phyloP scores from a whole-genome alignment of 2,113 vertebrate genomes.

The Aythya baeri region DNA sequence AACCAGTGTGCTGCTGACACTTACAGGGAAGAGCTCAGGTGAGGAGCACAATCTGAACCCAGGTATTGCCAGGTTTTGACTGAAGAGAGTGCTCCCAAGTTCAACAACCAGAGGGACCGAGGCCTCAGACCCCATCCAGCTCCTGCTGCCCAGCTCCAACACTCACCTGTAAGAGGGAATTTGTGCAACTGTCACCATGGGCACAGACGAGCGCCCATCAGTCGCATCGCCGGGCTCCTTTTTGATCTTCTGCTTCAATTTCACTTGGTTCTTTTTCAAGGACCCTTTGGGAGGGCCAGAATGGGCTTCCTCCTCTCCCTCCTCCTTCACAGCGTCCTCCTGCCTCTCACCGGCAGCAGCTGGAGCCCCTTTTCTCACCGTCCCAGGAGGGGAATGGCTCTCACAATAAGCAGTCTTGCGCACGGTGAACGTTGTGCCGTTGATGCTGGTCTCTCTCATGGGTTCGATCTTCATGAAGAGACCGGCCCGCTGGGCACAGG shows the following conservation, averaged over 20 bases:
- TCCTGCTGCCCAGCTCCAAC: background rate
- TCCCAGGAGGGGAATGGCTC: slow-evolving; percentile 85
- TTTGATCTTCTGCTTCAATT: slow-evolving; percentile 89
- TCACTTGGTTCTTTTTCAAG: slow-evolving; percentile 80
- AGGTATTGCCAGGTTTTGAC: background rate
- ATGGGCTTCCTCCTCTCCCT: slow-evolving; percentile 69
- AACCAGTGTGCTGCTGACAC: background rate
- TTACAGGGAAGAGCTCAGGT: background rate
- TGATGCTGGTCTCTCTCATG: slow-evolving; percentile 91
- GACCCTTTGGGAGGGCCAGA: slow-evolving; percentile 50
- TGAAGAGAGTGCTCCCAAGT: background rate
- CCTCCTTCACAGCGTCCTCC: slow-evolving; percentile 75
- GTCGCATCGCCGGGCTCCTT: slow-evolving; percentile 77
- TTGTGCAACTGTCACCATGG: slow-evolving; percentile 83
- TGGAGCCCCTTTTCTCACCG: slow-evolving; percentile 40
- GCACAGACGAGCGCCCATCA: slow-evolving; percentile 63
- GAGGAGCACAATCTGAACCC: background rate
- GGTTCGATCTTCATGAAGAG: slow-evolving; percentile 99
- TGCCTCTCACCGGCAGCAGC: slow-evolving; percentile 62
- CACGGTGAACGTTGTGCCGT: slow-evolving; percentile 94
- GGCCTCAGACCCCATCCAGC: background rate
- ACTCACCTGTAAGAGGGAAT: slow-evolving; percentile 92
- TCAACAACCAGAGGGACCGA: background rate
- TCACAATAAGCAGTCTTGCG: slow-evolving; percentile 96
- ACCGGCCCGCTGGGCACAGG: slow-evolving; percentile 93